Conservation (phyloP, 2,113 vertebrate species). For the Diglossa brunneiventris region DNA sequence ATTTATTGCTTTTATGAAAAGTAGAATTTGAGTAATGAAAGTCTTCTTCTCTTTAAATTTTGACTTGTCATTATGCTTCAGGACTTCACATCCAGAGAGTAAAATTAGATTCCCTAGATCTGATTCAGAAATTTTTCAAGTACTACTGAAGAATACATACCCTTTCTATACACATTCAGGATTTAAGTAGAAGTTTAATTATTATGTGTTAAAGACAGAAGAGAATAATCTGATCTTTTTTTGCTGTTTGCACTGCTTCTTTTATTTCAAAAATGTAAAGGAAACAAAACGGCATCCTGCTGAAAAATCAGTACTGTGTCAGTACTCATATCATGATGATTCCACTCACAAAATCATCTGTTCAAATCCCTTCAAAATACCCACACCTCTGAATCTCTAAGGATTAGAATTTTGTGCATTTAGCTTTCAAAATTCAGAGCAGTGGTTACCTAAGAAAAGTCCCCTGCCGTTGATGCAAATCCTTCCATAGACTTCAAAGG, state of each 20-base stretch:
- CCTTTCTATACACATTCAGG: not conserved
- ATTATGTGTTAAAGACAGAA: not conserved
- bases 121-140: not conserved
- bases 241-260: not conserved
- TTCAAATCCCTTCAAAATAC: not conserved
- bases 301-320: not conserved
- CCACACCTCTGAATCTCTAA: not conserved
- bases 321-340: not conserved
- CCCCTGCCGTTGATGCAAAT: not conserved
- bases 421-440: not conserved
- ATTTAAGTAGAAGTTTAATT: not conserved
- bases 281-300: not conserved
- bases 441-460: not conserved
- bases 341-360: not conserved
- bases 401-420: not conserved
- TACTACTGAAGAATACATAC: not conserved
- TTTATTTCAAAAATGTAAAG: not conserved
- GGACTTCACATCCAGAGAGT: not conserved
- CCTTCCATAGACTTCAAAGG: constrained; percentile 6
- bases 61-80: not conserved
- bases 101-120: not conserved
- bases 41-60: not conserved
- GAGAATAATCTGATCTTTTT: not conserved
- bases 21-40: not conserved
- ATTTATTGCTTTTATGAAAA: not conserved